A percentile compares a stretch with the other conserved stretches of the same genome.
phyloP scores from a whole-genome alignment of 2,888 invertebrate species.

The Tipula confusa region DNA sequence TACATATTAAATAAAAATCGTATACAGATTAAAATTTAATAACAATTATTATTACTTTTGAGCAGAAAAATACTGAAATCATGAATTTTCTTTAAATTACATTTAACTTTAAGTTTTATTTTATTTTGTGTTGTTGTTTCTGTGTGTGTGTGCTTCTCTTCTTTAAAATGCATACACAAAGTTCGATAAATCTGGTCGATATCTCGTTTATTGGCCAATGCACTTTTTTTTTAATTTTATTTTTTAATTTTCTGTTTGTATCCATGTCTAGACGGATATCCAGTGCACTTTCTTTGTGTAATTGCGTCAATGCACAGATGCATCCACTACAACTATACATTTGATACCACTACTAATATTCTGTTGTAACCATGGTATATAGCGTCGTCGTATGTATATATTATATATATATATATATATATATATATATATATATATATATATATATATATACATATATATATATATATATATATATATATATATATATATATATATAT shows the following conservation, averaged over 20 bases:
- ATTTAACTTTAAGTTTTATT: background rate
- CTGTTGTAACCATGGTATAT: background rate
- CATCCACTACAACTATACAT: background rate
- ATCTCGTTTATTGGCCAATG: slow-evolving; percentile 30
- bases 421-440: background rate
- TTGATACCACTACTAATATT: background rate
- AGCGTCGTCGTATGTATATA: background rate
- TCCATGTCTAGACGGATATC: slow-evolving; percentile 30
- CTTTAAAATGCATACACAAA: background rate
- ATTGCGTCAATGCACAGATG: slow-evolving; percentile 30
- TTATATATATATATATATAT: background rate
- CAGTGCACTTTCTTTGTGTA: slow-evolving; percentile 27
- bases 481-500: no score
- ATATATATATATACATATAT: no score
- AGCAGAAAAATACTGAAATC: background rate
- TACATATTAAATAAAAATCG: background rate
- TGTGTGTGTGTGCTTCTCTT: background rate
- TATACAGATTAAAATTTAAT: slow-evolving; percentile 6
- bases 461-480: no score
- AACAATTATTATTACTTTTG: background rate
- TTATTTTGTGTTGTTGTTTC: background rate
- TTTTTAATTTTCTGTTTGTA: slow-evolving; percentile 27
- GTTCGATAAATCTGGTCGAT: slow-evolving; percentile 27
- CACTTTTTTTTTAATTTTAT: background rate
- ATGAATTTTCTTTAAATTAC: background rate